Evolutionary conservation across 2,797 vertebrate species (phyloP), one percentile per base, ranked within the genome.

Genomic region (Rousettus madagascariensis): DNA sequence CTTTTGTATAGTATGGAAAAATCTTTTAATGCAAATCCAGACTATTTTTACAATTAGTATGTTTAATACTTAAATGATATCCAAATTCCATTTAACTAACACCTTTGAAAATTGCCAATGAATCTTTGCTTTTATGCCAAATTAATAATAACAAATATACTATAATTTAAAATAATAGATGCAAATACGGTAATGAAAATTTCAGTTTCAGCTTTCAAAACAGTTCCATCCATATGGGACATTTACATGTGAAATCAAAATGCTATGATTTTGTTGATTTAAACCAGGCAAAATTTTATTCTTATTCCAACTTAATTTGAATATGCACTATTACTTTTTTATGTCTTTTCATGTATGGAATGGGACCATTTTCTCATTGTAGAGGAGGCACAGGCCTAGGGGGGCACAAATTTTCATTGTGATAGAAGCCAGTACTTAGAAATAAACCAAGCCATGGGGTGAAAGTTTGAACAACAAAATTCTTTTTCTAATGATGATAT

Each of bases 91-190:
- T 82, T 91, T 74, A 74, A 59, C 15, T 7, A 41, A 22, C 80
- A 51, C 72, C n/a, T 94, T 82, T 71, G 84, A 78, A 63, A 46
- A 61, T 43, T 53, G 9, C 59, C 77, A 84, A n/a, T 68, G 86
- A 51, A 74, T 87, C 77, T 75, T 89, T 96, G 49, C 90, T 59
- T 95, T 97, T 86, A 89, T 91, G 83, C 63, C 49, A 96, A 95
- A 89, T 51, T 94, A 83, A 49, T 77, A 68, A 59, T 90, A 88
- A 78, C 26, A 96, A 66, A 91, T 46, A 49, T 19, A 88, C 5
- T 88, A 20, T 92, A 75, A 85, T 86, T 74, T 80, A 68, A 57
- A 95, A 63, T 0, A 69, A 68, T 46, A 83, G 71, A 68, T 83
- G 38, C 15, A 84, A 68, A 51, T 74, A 80, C 2, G 79, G 30